Percentiles rank a stretch among this genome's conserved stretches.
phyloP scores from a whole-genome alignment of 2,888 invertebrate species.

The Vanessa cardui region DNA sequence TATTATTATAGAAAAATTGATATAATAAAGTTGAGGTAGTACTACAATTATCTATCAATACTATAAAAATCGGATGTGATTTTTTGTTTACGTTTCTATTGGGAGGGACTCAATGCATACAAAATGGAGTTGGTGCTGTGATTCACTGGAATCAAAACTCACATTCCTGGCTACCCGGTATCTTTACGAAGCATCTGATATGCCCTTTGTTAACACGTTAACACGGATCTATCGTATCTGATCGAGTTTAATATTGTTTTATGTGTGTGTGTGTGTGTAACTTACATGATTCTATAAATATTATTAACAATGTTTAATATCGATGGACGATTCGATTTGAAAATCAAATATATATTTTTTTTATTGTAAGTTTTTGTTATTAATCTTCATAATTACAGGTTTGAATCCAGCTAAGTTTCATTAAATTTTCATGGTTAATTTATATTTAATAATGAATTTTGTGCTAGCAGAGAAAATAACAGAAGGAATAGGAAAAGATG shows the following conservation, averaged over 20 bases:
- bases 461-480: too few species aligned
- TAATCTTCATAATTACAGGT: too few species aligned
- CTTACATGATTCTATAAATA: background rate
- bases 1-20: too few species aligned
- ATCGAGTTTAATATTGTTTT: conserved; percentile 55
- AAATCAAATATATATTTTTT: too few species aligned
- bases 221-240: conserved; percentile 61
- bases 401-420: too few species aligned
- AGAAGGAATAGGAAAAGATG: too few species aligned
- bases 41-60: background rate
- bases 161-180: conserved; percentile 48
- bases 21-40: too few species aligned
- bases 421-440: too few species aligned
- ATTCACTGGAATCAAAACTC: conserved; percentile 37
- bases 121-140: conserved; percentile 41
- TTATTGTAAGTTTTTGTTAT: too few species aligned
- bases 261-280: conserved; percentile 25
- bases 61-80: background rate
- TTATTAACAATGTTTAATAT: background rate
- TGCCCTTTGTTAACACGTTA: conserved; percentile 61
- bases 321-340: background rate
- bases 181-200: conserved; percentile 36
- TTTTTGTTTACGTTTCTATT: conserved; percentile 29
- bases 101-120: conserved; percentile 28
- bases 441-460: too few species aligned